A percentile compares a stretch with the other conserved stretches of the same genome.
Evolutionary conservation across 2,888 invertebrate genomes (phyloP).

Genomic region (Agonopterix arenella): DNA sequence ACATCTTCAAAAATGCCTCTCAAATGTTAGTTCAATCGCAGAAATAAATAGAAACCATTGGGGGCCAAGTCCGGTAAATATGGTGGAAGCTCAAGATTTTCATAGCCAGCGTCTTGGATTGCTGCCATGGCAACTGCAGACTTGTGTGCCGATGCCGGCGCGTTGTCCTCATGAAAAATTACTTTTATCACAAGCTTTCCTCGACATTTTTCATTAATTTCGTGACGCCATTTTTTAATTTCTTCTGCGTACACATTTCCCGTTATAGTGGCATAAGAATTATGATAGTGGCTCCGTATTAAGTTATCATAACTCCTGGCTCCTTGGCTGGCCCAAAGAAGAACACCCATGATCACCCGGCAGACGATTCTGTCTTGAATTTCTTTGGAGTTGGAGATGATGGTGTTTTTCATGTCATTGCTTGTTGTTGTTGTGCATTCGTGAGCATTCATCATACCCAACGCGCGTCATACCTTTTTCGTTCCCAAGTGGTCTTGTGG

Average conservation of each 20-base stretch:
- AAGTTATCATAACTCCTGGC: neutral
- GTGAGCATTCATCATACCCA: neutral
- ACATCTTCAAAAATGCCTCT: neutral
- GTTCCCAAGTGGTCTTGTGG: too few relatives aligned
- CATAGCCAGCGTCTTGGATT: neutral
- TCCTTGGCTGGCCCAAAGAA: neutral
- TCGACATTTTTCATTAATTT: neutral
- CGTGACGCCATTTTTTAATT: neutral
- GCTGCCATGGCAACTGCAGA: neutral
- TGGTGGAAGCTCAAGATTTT: neutral
- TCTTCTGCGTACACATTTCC: neutral
- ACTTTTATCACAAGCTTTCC: neutral
- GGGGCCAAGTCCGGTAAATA: neutral
- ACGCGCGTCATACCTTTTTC: neutral
- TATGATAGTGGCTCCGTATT: too few relatives aligned
- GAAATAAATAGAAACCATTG: neutral
- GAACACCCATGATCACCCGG: neutral
- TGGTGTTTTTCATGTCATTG: neutral
- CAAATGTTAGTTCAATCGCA: neutral
- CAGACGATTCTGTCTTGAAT: neutral
- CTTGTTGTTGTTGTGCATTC: neutral
- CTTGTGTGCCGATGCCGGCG: neutral
- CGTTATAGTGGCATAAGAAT: neutral
- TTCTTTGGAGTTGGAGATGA: neutral
- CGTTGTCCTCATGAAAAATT: neutral